phyloP scores from a whole-genome alignment of 2,113 vertebrate genomes.

The Cathartes aura region DNA sequence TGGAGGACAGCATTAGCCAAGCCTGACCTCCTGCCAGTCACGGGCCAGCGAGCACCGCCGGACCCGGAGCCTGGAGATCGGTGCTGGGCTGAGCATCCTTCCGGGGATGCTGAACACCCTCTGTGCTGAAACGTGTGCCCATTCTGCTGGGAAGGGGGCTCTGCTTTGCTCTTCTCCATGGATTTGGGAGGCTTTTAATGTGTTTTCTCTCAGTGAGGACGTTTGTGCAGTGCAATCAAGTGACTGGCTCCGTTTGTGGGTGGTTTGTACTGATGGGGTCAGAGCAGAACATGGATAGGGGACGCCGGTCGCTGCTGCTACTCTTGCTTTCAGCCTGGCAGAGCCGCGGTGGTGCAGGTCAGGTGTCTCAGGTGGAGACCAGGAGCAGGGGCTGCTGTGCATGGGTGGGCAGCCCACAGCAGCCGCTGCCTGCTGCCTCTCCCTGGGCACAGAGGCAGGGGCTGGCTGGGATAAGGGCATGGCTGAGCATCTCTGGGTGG shows the following conservation, averaged over 20 bases:
- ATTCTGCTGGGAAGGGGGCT: background rate
- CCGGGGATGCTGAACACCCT: background rate
- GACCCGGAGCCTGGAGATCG: background rate
- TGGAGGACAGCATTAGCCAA: background rate
- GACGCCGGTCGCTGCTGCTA: background rate
- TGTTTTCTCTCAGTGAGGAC: background rate
- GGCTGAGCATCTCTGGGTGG: background rate
- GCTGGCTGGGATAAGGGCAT: background rate
- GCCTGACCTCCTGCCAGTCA: background rate
- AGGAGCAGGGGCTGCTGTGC: background rate
- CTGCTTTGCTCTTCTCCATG: background rate
- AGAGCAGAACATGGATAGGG: background rate
- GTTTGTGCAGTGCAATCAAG: background rate
- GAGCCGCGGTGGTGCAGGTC: background rate
- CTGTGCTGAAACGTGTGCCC: background rate
- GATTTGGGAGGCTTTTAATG: background rate
- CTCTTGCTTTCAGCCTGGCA: background rate
- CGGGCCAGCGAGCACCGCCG: rapidly evolving
- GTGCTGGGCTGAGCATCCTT: background rate
- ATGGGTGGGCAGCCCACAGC: rapidly evolving
- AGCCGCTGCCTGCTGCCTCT: background rate
- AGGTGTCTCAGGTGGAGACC: background rate
- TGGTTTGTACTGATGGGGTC: background rate
- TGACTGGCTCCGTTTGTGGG: background rate
- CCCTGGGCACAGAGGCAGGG: background rate